Evolutionary conservation across 1,140 invertebrate species (phyloP).

Genomic region (Psilanteris sp.): DNA sequence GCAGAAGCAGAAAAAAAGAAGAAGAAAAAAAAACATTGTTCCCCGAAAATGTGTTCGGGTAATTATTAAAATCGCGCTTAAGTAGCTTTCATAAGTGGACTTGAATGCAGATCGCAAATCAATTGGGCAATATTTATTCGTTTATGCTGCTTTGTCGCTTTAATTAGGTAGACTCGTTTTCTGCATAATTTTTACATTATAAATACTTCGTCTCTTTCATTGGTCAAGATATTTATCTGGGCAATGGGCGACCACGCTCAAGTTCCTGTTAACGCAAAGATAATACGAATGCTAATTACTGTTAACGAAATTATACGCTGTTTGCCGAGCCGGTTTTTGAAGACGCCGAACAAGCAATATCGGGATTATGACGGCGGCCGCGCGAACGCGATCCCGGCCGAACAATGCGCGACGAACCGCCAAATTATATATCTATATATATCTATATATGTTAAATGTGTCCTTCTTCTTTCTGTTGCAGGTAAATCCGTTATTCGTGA

Average conservation of each 20-base stretch:
- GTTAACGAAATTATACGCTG: slow-evolving; percentile 50
- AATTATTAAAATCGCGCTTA: slow-evolving; percentile 17
- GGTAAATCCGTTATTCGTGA: slow-evolving; percentile 32
- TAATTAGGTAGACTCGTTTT: slow-evolving; percentile 62
- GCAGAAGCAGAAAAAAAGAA: too few species aligned
- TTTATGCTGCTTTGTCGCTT: slow-evolving; percentile 53
- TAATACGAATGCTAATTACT: slow-evolving; percentile 61
- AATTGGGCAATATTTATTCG: slow-evolving; percentile 47
- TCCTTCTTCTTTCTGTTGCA: slow-evolving; percentile 41
- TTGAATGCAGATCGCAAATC: slow-evolving; percentile 38
- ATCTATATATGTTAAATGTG: too few species aligned
- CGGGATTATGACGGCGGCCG: slow-evolving; percentile 45
- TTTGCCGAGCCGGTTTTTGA: slow-evolving; percentile 24
- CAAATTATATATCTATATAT: too few species aligned
- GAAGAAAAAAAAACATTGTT: slow-evolving; percentile 38
- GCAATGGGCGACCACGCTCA: slow-evolving; percentile 36
- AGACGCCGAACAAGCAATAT: slow-evolving; percentile 14
- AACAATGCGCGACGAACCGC: too few species aligned
- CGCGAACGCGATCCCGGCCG: too few species aligned
- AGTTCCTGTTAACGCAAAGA: slow-evolving; percentile 52
- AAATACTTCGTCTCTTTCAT: slow-evolving; percentile 50
- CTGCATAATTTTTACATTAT: slow-evolving; percentile 63
- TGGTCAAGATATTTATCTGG: slow-evolving; percentile 53
- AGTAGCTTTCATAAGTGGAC: slow-evolving; percentile 19
- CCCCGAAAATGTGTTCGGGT: slow-evolving; percentile 6